Base-by-base conservation (phyloP, 2,888 invertebrate genomes). In the Linnaemya vulpina region DNA sequence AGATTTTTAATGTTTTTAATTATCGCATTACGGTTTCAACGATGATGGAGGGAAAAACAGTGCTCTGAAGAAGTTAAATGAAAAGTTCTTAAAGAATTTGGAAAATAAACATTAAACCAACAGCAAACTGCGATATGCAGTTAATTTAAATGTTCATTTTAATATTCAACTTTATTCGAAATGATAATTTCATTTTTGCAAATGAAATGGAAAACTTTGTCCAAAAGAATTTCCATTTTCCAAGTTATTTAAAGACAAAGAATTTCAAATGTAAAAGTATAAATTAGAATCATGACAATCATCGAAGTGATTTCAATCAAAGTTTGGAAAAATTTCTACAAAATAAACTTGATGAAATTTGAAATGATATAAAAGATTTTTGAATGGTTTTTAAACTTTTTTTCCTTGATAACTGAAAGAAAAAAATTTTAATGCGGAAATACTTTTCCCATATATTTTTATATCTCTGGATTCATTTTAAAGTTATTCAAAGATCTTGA, bases 1-100 rank as follows among this genome's bases (percentile, higher is more conserved):
- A 85, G 82, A 85, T 85, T 85, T 85, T 85, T 85, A 85, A 85
- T 85, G 85, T 79, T 85, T 85, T 85, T 85, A 85, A 85, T 85
- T 85, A 85, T 85, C 78, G 85, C 85, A 85, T 85, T 85, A 82
- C 70, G 85, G 82, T 85, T 85, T 58, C 38, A 55, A 30, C 5
- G 38, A 4, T 30, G 43, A 46, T 30, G 20, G 43, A 46, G 17
- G n/a, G 3, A n/a, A 3, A 55, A 58, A 71, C 58, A 49, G 58
- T n/a, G 25, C 49, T n/a, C n/a, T 55, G 60, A 15, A 63, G 60
- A 15, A 63, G 65, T 75, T 74, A 46, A 77, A 65, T 43, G 65
- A 83, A 82, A 82, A 85, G 38, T 85, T 85, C 82, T 85, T 67
- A 79, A 85, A 71, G 85, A 85, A 85, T 85, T 78, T 74, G 51